Conservation (phyloP, 2,113 vertebrate genomes). For the Picathartes gymnocephalus region DNA sequence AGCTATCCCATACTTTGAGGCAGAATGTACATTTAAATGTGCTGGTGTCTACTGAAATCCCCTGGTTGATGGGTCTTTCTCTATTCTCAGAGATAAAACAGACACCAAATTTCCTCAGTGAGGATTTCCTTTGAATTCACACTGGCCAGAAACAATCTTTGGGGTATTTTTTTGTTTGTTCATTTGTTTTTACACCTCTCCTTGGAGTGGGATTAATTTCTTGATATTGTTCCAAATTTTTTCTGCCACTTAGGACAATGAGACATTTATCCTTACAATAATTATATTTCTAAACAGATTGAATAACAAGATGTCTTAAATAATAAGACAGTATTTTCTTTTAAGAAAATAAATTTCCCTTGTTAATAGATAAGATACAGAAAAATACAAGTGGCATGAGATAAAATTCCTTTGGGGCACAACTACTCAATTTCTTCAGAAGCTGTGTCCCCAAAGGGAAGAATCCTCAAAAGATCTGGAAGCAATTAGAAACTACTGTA, state of each 20-base stretch:
- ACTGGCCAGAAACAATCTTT: background rate
- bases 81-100: background rate
- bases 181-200: background rate
- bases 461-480: constrained; percentile 64
- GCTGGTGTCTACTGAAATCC: background rate
- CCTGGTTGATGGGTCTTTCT: background rate
- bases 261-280: background rate
- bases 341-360: constrained; percentile 47
- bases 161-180: background rate
- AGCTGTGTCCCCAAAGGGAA: constrained; percentile 21
- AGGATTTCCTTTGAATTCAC: background rate
- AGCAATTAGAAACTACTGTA: constrained; percentile 70
- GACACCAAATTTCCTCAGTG: background rate
- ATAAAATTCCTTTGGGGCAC: constrained; percentile 66
- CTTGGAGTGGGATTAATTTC: background rate
- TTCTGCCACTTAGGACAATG: background rate
- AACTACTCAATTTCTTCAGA: constrained; percentile 51
- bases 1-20: background rate
- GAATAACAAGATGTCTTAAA: constrained; percentile 12
- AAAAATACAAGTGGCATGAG: constrained; percentile 66
- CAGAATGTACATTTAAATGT: background rate
- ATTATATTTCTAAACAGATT: background rate
- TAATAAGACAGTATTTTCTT: background rate
- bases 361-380: constrained; percentile 76
- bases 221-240: background rate